Evolutionary conservation across 2,888 invertebrate genomes (phyloP).

Genomic region (Metallyticus violacea): DNA sequence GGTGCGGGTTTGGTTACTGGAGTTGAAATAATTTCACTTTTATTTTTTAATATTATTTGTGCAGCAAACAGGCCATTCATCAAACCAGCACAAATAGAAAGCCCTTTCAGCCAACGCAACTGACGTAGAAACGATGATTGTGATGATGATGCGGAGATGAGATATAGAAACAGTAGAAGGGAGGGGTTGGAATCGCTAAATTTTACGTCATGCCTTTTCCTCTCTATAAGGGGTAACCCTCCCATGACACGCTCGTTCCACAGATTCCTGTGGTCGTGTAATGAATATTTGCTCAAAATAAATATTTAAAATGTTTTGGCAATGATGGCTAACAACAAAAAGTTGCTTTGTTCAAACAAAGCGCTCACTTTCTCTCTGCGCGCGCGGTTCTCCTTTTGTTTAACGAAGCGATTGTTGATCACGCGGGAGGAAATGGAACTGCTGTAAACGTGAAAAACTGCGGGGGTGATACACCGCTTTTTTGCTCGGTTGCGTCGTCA

Average conservation of each 20-base stretch:
- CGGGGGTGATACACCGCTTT: background rate
- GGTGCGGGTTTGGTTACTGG: background rate
- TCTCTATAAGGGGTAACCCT: background rate
- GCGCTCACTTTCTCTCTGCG: background rate
- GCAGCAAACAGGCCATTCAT: constrained; percentile 5
- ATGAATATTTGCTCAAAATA: constrained; percentile 8
- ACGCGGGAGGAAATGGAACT: background rate
- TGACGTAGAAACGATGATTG: background rate
- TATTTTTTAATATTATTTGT: constrained; percentile 15
- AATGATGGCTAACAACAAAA: background rate
- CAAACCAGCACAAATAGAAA: background rate
- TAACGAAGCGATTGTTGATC: background rate
- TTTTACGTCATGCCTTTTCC: background rate
- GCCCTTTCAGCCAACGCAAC: background rate
- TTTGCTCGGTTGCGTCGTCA: background rate
- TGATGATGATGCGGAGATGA: background rate
- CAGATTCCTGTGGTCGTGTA: background rate
- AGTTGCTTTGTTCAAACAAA: background rate
- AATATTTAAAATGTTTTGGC: constrained; percentile 10
- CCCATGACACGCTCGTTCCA: background rate
- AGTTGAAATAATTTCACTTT: constrained; percentile 2
- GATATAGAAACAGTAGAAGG: background rate
- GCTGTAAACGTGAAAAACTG: background rate
- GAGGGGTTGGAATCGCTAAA: background rate
- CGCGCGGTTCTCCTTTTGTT: background rate